These are phyloP conservation scores for Myotis lucifugus DNA, from an alignment of 2,113 vertebrate genomes.

Conservation along the genomic window DNA sequence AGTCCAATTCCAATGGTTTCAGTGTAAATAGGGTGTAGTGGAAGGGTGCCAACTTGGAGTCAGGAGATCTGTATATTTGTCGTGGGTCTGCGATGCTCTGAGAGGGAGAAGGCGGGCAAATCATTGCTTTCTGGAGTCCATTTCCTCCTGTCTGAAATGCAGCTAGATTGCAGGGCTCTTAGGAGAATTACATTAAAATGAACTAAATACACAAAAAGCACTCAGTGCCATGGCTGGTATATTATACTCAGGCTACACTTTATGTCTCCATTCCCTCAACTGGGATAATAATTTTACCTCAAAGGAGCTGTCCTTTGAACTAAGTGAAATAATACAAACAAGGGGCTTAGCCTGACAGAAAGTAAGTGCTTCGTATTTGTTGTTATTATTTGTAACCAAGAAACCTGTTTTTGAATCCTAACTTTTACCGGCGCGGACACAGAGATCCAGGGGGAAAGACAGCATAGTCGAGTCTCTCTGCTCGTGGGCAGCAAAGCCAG, in stretches of 20 bases:
- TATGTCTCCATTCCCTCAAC: not conserved
- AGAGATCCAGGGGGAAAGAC: not conserved
- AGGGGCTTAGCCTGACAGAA: not conserved
- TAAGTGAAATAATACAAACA: not conserved
- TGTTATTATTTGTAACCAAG: slow-evolving; percentile 22
- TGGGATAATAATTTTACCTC: not conserved
- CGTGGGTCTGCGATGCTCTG: not conserved
- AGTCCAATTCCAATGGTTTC: not conserved
- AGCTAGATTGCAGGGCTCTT: not conserved
- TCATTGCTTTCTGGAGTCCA: not conserved
- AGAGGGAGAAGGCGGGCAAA: accelerated
- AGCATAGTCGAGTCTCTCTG: not conserved
- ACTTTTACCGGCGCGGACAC: not conserved
- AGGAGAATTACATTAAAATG: not conserved
- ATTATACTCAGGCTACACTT: not conserved
- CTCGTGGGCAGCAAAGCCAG: not conserved
- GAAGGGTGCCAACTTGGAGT: not conserved
- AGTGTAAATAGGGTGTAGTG: not conserved
- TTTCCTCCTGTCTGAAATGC: not conserved
- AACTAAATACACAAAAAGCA: not conserved
- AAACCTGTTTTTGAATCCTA: not conserved
- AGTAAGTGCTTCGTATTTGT: not conserved
- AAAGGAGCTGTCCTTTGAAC: not conserved
- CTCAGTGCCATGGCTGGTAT: not conserved
- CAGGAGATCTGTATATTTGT: not conserved